Base-by-base conservation (phyloP, 2,797 vertebrate species). In the Dipus sagitta region DNA sequence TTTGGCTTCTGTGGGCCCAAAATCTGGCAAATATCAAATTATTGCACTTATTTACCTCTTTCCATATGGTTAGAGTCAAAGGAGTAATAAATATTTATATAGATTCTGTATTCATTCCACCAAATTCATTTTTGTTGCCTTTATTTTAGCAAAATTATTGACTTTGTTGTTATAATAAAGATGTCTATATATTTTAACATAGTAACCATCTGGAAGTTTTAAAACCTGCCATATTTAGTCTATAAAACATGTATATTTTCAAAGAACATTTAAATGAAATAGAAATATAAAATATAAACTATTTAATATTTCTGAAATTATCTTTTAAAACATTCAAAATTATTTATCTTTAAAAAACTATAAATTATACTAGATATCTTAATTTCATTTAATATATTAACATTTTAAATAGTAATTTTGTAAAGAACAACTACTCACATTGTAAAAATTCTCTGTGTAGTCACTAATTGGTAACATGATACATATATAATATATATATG, bases 141-240 rank as follows among this genome's bases (percentile, higher is more conserved):
- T 89, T 92, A 87, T 85, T 94, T 96, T 24, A 79, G 32, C 30
- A 88, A 94, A 89, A 83, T 72, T 54, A 88, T 17, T 90, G 64
- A 86, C 88, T 86, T 84, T 65, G 7, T 84, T 64, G 18, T 72
- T 88, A 87, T 84, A 80, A 26, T 80, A 68, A 96, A 80, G 24
- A 95, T 79, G 65, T 76, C 84, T 70, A 81, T 13, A 38, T 81
- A 64, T 77, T 90, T 94, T 78, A 10, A 92, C 74, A 83, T 20
- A 64, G 23, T 28, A 85, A 81, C 86, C 30, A 42, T 79, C 14
- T 91, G 58, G 89, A 92, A 28, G 2, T 58, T 62, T 93, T 47
- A 91, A 93, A 84, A 75, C 60, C 65, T 47, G 4, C 75, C 78
- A 72, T 68, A 90, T 90, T 90, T 28, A 77, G 28, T 77, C 74